Evolutionary conservation across 2,888 invertebrate species (phyloP), one percentile per base, ranked within the genome.

Genomic region (Hyposoter dolosus): DNA sequence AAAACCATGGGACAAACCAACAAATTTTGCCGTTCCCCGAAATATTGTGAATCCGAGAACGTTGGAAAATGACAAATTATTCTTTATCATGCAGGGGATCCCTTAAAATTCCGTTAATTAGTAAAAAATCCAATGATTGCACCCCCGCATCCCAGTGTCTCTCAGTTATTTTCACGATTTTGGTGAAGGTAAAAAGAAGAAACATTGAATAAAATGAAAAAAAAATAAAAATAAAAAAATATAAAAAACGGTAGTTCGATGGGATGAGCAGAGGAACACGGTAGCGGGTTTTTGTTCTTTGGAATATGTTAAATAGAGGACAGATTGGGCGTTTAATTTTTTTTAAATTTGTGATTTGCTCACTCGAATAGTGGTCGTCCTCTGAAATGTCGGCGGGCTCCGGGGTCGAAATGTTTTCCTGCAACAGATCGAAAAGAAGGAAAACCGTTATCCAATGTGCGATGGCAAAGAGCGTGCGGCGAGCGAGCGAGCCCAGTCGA

Each of bases 331-430:
- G 66, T 77, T 23, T 53, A 23, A 32, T 15, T 68, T 32, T 40
- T 77, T 53, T 32, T 43, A 35, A 40, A 12, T 85, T 86, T 90
- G 43, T 15, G 28, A 53, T 87, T 87, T 90, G 90, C 96, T 96
- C 94, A 97, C 97, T 96, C 92, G 96, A 95, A 92, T 95, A 97
- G 90, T 96, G 96, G 90, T 97, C 97, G 88, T 97, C 97, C 89
- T 97, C 97, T 89, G 95, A 96, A 94, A 96, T 96, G 90, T 97
- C 97, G 4, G 95, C 95, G 10, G 96, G 96, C 91, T 97, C 97
- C 43, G 96, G 96, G 50, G 96, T 96, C 86, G 95, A 94, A 89
- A 96, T 94, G 91, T 96, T 97, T 92, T 97, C 97, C 97, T 97
- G 96, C 10, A 96, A 96, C 92, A 93, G 77, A 93, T 86, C 40